Percentiles rank a stretch among this genome's conserved stretches.
phyloP scores from a whole-genome alignment of 2,797 vertebrate species.

The Dermochelys coriacea region DNA sequence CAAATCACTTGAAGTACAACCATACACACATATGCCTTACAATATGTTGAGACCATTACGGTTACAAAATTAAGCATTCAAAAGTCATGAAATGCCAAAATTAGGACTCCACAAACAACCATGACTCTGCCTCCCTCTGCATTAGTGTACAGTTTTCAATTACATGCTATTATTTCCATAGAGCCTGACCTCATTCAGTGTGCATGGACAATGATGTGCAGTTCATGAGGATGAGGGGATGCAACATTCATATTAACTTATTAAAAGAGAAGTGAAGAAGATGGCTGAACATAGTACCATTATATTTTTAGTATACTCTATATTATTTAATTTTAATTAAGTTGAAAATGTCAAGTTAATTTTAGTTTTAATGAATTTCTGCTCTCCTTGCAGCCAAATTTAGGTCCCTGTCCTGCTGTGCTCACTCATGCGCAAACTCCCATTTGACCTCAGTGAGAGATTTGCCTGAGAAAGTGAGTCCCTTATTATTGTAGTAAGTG shows the following conservation, averaged over 20 bases:
- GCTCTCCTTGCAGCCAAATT: neutral
- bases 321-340: neutral
- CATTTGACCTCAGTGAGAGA: neutral
- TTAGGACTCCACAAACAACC: neutral
- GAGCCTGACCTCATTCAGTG: neutral
- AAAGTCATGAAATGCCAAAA: neutral
- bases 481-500: neutral
- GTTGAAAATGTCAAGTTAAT: neutral
- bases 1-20: neutral
- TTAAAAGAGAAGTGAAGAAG: neutral
- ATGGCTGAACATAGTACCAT: neutral
- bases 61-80: conserved; percentile 18
- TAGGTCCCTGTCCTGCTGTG: neutral
- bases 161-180: neutral
- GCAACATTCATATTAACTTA: neutral
- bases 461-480: neutral
- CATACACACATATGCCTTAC: neutral
- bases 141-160: neutral
- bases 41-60: neutral
- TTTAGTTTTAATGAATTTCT: neutral
- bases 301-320: neutral
- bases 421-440: neutral
- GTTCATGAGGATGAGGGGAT: neutral
- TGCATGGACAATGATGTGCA: neutral
- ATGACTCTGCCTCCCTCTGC: neutral